These are phyloP conservation scores for Leucoma salicis DNA, from an alignment of 2,888 invertebrate species.

Conservation along the genomic window DNA sequence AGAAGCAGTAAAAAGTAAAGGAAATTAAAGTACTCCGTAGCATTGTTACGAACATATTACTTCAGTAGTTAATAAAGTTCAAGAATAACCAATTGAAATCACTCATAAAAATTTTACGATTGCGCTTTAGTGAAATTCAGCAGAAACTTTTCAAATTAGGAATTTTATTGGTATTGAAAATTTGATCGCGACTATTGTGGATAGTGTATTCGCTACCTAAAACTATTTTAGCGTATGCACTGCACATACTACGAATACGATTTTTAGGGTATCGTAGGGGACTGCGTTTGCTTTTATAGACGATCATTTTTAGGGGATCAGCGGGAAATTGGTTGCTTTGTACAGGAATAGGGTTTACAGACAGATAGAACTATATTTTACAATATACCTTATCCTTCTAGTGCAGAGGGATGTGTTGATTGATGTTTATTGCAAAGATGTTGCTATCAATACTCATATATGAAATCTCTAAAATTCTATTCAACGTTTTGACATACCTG, in stretches of 20 bases:
- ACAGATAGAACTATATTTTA: constrained; percentile 57
- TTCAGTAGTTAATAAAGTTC: constrained; percentile 20
- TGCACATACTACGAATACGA: constrained; percentile 54
- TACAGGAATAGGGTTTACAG: constrained; percentile 52
- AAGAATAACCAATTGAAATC: constrained; percentile 18
- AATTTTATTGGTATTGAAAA: constrained; percentile 14
- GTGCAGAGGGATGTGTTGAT: constrained; percentile 34
- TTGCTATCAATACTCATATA: no score
- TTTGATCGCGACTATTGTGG: constrained; percentile 8
- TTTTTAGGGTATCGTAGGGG: constrained; percentile 60
- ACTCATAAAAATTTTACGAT: constrained; percentile 18
- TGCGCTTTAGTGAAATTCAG: constrained; percentile 14
- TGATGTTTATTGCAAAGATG: constrained; percentile 25
- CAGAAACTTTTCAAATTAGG: constrained; percentile 22
- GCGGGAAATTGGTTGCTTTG: constrained; percentile 63
- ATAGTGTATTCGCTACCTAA: constrained; percentile 30
- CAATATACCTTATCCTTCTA: constrained; percentile 47
- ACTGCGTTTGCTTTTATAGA: constrained; percentile 65
- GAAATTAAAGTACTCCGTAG: constrained; percentile 2
- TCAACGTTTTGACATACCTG: no score
- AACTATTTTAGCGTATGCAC: constrained; percentile 51
- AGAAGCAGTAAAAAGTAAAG: constrained; percentile 5
- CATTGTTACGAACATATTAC: constrained; percentile 12
- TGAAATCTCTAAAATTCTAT: no score
- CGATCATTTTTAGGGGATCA: constrained; percentile 73